phyloP scores from a whole-genome alignment of 2,113 vertebrate species.

The Cyprinodon variegatus region DNA sequence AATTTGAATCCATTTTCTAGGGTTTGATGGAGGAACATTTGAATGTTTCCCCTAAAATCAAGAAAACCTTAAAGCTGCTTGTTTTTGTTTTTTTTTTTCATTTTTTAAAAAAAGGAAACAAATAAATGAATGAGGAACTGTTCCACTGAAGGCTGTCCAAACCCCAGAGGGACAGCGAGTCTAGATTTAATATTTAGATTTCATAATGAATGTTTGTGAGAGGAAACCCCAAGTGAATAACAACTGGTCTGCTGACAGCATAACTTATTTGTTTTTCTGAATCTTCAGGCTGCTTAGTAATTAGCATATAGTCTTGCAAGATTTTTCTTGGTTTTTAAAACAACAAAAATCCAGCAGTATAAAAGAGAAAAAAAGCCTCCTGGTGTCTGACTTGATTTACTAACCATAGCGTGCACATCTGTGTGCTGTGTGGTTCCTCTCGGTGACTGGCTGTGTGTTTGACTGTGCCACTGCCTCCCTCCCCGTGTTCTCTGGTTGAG shows the following conservation, averaged over 20 bases:
- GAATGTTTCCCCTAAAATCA: no score
- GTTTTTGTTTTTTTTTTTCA: no score
- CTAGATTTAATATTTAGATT: constrained; percentile 9
- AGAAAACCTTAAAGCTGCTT: no score
- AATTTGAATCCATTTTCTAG: no score
- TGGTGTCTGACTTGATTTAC: neutral
- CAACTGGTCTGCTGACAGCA: constrained; percentile 11
- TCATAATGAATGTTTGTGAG: constrained; percentile 1
- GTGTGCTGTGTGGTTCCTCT: constrained; percentile 16
- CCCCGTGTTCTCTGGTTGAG: constrained; percentile 26
- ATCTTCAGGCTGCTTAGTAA: neutral
- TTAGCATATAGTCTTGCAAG: neutral
- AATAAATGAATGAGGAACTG: neutral
- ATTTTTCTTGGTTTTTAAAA: neutral
- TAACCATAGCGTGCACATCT: neutral
- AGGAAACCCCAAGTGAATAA: constrained; percentile 1
- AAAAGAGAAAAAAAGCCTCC: neutral
- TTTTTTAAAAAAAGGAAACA: neutral
- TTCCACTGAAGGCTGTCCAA: neutral
- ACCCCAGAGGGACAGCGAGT: neutral
- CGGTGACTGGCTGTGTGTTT: constrained; percentile 26
- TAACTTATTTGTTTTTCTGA: neutral
- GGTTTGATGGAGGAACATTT: no score
- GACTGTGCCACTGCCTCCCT: constrained; percentile 38
- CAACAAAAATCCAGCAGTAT: neutral